Conservation (phyloP, 2,888 invertebrate species). For the Limnephilus rhombicus region DNA sequence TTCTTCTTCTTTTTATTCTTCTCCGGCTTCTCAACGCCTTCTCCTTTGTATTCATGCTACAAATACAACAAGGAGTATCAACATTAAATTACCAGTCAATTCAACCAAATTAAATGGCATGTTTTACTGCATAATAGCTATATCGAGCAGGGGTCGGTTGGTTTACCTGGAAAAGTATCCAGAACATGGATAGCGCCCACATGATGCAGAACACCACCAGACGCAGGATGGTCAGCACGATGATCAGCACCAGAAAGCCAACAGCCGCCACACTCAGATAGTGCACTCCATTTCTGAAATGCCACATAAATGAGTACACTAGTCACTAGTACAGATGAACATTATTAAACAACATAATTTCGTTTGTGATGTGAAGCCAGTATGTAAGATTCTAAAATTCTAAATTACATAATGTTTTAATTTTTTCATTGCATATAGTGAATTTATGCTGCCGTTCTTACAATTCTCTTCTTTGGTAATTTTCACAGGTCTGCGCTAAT, state of each 20-base stretch:
- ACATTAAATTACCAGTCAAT: no score
- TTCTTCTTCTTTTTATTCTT: slow-evolving; percentile 89
- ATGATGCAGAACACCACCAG: slow-evolving; percentile 94
- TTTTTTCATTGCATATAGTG: no score
- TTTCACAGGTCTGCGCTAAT: no score
- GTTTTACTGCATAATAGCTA: neutral
- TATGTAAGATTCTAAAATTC: no score
- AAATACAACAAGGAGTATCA: slow-evolving; percentile 67
- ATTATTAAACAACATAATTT: no score
- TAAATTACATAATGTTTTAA: no score
- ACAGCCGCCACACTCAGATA: slow-evolving; percentile 97
- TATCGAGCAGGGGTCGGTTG: neutral
- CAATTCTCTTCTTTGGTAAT: no score
- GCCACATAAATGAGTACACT: no score
- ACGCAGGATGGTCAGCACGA: slow-evolving; percentile 92
- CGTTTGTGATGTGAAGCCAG: no score
- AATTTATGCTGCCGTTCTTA: no score
- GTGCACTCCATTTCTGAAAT: slow-evolving; percentile 92
- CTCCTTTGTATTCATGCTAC: slow-evolving; percentile 89
- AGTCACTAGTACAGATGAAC: no score
- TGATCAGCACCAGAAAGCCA: slow-evolving; percentile 95
- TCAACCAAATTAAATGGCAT: no score
- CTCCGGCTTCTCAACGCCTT: slow-evolving; percentile 76
- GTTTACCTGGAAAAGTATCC: slow-evolving; percentile 94
- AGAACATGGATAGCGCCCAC: slow-evolving; percentile 94